Conservation (phyloP, 2,113 vertebrate genomes). For the Eublepharis macularius region DNA sequence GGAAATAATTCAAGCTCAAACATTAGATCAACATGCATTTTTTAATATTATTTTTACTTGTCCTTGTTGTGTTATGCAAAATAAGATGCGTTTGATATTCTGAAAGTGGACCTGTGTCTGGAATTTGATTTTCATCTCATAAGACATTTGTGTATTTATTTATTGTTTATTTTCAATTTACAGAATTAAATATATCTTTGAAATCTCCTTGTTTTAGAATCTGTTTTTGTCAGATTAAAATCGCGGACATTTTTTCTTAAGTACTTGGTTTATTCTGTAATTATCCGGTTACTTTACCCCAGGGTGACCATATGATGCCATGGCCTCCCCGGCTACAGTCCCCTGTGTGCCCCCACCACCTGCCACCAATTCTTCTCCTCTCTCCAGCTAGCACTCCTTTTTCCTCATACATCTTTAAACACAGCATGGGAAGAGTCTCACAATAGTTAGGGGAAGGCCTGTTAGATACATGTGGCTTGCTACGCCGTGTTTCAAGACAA, state of each 20-base stretch:
- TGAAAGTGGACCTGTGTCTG: not conserved
- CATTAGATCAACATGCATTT: not conserved
- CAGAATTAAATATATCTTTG: not conserved
- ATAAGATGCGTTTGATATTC: not conserved
- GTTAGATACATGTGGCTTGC: no score
- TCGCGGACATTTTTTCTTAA: not conserved
- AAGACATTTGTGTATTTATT: not conserved
- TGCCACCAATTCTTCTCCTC: no score
- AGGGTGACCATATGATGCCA: no score
- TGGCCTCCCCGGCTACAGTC: no score
- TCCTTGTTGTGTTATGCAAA: slow-evolving; percentile 12
- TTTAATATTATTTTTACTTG: not conserved
- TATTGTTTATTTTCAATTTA: not conserved
- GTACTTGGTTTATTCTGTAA: not conserved
- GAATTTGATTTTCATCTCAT: not conserved
- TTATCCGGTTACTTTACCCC: not conserved
- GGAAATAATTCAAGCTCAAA: not conserved
- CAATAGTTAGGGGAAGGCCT: no score
- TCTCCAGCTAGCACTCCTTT: no score
- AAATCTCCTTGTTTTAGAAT: not conserved
- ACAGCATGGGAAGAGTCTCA: no score
- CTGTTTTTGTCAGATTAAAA: not conserved
- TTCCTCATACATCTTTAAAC: no score
- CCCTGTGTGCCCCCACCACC: no score
- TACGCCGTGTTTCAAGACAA: no score